Evolutionary conservation across 53 echinoderm and acorn worm species (phyloP), one percentile per base, ranked within the genome.

Genomic region (Luidia sarsii): DNA sequence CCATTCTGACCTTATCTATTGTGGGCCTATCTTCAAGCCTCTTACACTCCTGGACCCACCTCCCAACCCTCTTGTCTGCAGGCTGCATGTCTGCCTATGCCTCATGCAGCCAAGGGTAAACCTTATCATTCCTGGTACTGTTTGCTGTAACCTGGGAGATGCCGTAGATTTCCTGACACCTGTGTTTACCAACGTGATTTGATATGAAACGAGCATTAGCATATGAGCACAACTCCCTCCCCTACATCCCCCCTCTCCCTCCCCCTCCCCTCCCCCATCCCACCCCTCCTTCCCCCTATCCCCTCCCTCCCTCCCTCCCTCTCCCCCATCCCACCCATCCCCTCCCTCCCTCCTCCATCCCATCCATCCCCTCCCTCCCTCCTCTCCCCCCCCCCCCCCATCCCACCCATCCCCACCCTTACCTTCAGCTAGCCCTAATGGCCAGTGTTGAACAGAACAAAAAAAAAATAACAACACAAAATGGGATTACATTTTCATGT

Each of bases 111-210:
- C 38, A 29, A 50, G 54, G 67, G 61, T 77, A 70, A 68, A 80
- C 75, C 67, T 86, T 61, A 79, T 67, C 88, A 88, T 82, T 48
- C 81, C 67, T 33, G 9, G 63, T 63, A 14, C 23, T 88, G 82
- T 88, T 88, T 88, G 82, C 72, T 41, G 88, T 88, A 82, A 65
- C 81, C 82, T 20, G 34, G 88, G 79, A 39, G 67, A 88, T 64
- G 48, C 57, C 64, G 67, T 56, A 87, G 70, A 87, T 87, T 60
- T 81, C 71, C 54, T 56, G 67, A 65, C 88, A 88, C 88, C 88
- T 88, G 88, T 88, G 82, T 88, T 88, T 88, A 65, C 88, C 74
- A 63, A 82, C 81, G 88, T 81, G 88, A 81, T 81, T 74, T 73
- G 82, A 88, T 88, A 88, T 88, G 81, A 81, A 81, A 81, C 61